Evolutionary conservation across 2,797 vertebrate species (phyloP).

Genomic region (Melanotaenia parkinsoni): DNA sequence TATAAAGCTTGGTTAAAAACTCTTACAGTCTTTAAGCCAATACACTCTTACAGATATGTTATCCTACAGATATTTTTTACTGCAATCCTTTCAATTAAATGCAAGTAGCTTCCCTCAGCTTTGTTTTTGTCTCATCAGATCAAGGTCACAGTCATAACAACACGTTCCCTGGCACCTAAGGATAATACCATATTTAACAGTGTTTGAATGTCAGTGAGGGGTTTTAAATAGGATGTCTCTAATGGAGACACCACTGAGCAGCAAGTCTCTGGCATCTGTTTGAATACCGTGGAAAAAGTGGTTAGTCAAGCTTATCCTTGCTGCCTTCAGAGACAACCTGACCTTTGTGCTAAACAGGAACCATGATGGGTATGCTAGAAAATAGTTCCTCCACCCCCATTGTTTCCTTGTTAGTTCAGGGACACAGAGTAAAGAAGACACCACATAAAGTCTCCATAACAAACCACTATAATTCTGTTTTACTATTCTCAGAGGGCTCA

Average conservation of each 20-base stretch:
- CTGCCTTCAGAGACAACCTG: constrained; percentile 50
- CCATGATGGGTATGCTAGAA: constrained; percentile 32
- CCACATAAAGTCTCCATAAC: constrained; percentile 46
- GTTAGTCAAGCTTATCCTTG: constrained; percentile 49
- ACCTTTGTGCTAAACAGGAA: constrained; percentile 44
- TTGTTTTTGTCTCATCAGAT: constrained; percentile 40
- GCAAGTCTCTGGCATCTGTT: constrained; percentile 46
- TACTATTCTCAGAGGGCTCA: constrained; percentile 63
- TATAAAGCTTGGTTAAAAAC: background rate
- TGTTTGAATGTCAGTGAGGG: constrained; percentile 40
- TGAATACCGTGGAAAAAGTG: constrained; percentile 58
- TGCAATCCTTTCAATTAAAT: background rate
- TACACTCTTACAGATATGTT: background rate
- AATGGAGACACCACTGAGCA: constrained; percentile 28
- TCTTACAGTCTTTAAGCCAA: background rate
- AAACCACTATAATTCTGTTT: constrained; percentile 31
- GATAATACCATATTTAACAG: constrained; percentile 30
- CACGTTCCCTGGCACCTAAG: constrained; percentile 31
- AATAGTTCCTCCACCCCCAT: constrained; percentile 25
- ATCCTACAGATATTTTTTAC: constrained; percentile 5
- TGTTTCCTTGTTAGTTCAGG: constrained; percentile 37
- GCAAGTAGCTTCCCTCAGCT: constrained; percentile 9
- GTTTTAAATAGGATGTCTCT: constrained; percentile 64
- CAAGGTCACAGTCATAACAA: constrained; percentile 52
- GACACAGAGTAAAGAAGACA: constrained; percentile 28